phyloP scores from a whole-genome alignment of 2,888 invertebrate genomes.

The Agriotes lineatus region DNA sequence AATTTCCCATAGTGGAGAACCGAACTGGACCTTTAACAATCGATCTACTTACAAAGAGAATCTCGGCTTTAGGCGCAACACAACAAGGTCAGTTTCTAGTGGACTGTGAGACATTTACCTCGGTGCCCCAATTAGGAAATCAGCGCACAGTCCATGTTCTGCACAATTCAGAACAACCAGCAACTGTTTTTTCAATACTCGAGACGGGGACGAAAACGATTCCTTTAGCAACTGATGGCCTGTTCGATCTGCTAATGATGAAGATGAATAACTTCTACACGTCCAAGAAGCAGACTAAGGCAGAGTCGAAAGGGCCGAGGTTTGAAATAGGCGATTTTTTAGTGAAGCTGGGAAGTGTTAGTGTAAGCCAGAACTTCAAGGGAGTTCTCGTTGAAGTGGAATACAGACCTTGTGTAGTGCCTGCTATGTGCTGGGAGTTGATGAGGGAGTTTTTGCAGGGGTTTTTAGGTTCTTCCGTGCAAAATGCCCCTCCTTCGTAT shows the following conservation, averaged over 20 bases:
- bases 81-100: constrained; percentile 93
- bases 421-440: constrained; percentile 91
- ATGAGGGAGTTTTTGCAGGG: constrained; percentile 93
- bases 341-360: constrained; percentile 92
- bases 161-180: constrained; percentile 96
- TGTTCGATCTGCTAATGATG: constrained; percentile 91
- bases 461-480: constrained; percentile 82
- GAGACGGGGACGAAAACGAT: constrained; percentile 90
- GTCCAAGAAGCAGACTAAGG: constrained; percentile 88
- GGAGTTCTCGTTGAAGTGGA: constrained; percentile 95
- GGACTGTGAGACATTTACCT: constrained; percentile 94
- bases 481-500: constrained; percentile 81
- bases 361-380: constrained; percentile 93
- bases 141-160: constrained; percentile 91
- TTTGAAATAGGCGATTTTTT: constrained; percentile 93
- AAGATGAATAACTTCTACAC: constrained; percentile 90
- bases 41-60: constrained; percentile 86
- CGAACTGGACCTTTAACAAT: constrained; percentile 92
- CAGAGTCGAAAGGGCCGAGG: constrained; percentile 88
- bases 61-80: constrained; percentile 86
- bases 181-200: constrained; percentile 91
- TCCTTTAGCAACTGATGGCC: constrained; percentile 89
- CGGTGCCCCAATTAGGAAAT: constrained; percentile 80
- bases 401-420: constrained; percentile 90
- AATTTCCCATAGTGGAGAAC: constrained; percentile 89